A percentile compares a stretch with the other conserved stretches of the same genome.
phyloP scores from a whole-genome alignment of 2,888 invertebrate species.

The Dilophus febrilis region DNA sequence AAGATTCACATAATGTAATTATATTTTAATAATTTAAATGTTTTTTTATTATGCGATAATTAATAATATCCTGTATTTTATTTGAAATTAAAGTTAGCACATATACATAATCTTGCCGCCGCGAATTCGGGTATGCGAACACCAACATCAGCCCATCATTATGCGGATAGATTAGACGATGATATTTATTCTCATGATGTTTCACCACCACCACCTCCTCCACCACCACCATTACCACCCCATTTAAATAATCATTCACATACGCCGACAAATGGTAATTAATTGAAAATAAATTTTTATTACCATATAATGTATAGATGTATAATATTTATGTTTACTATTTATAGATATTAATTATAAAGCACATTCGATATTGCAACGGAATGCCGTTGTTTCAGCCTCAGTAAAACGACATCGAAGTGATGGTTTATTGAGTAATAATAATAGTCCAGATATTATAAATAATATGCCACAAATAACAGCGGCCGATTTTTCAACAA shows the following conservation, averaged over 20 bases:
- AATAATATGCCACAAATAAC: conserved; percentile 32
- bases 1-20: conserved; percentile 65
- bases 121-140: conserved; percentile 33
- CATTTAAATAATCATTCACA: too few species aligned
- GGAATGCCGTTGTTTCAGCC: conserved; percentile 36
- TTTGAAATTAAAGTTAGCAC: conserved; percentile 36
- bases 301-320: background rate
- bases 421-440: conserved; percentile 32
- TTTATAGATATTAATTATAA: background rate
- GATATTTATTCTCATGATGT: conserved; percentile 28
- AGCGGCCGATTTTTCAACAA: conserved; percentile 30
- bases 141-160: conserved; percentile 30
- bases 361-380: conserved; percentile 36
- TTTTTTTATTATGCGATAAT: background rate
- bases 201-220: conserved; percentile 39
- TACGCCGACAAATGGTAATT: conserved; percentile 18
- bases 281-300: background rate
- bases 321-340: conserved; percentile 1
- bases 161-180: conserved; percentile 34
- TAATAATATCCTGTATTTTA: conserved; percentile 4
- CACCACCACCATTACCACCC: conserved; percentile 27
- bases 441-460: conserved; percentile 41
- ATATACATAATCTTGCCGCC: conserved; percentile 42
- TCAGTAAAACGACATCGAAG: conserved; percentile 25
- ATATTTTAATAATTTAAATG: conserved; percentile 3